These are phyloP conservation scores for Drosophila albomicans DNA, from an alignment of 1,140 invertebrate species.

Conservation along the genomic window DNA sequence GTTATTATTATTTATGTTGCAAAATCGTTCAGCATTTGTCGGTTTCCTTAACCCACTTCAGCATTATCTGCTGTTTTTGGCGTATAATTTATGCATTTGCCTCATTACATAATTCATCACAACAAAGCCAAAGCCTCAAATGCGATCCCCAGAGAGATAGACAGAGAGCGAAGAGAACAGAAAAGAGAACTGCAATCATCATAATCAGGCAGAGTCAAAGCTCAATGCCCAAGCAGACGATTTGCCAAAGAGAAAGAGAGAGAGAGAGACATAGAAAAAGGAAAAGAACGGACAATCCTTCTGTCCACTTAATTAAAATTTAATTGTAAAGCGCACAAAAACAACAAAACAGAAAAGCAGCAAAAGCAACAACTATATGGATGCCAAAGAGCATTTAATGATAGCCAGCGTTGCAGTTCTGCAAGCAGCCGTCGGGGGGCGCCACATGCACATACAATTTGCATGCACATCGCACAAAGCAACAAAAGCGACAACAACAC, in stretches of 20 bases:
- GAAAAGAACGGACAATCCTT: constrained; percentile 16
- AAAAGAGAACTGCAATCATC: constrained; percentile 20
- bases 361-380: constrained; percentile 42
- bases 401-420: constrained; percentile 44
- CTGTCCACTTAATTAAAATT: constrained; percentile 78
- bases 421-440: constrained; percentile 23
- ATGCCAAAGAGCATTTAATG: constrained; percentile 68
- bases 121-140: constrained; percentile 29
- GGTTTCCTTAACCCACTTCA: constrained; percentile 3
- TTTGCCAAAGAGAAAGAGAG: background rate
- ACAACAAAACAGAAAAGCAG: constrained; percentile 26
- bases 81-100: constrained; percentile 50
- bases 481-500: constrained; percentile 34
- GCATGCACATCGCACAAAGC: constrained; percentile 52
- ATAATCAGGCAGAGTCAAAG: constrained; percentile 36
- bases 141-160: constrained; percentile 29
- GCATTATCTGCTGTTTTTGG: constrained; percentile 14
- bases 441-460: constrained; percentile 51
- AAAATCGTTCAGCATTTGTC: constrained; percentile 29
- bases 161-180: background rate
- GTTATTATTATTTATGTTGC: constrained; percentile 30
- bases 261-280: background rate
- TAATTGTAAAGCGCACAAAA: constrained; percentile 63
- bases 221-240: constrained; percentile 23
- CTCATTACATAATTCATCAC: constrained; percentile 51